Conservation (phyloP, 2,797 vertebrate genomes). For the Trachurus trachurus region DNA sequence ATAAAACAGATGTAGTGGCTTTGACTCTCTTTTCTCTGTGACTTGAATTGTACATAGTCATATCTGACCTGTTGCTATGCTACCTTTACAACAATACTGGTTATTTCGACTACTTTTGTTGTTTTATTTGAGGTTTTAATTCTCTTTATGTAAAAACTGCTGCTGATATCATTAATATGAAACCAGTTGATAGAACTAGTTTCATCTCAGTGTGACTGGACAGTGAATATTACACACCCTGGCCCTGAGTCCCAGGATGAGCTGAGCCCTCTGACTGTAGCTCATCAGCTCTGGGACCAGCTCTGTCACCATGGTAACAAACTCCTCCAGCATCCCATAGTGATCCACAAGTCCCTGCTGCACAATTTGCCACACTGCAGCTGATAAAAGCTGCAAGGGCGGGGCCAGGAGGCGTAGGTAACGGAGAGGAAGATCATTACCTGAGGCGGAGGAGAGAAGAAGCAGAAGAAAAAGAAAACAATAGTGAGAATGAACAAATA, state of each 20-base stretch:
- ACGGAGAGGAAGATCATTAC: constrained; percentile 75
- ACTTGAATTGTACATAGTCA: neutral
- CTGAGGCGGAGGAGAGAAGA: constrained; percentile 45
- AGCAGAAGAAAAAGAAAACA: neutral
- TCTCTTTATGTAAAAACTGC: neutral
- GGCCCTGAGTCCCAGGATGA: constrained; percentile 87
- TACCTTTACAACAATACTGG: neutral
- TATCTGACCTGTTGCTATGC: neutral
- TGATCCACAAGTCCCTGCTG: constrained; percentile 80
- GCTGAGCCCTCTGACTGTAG: constrained; percentile 87
- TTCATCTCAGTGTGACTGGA: neutral
- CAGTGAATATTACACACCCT: constrained; percentile 77
- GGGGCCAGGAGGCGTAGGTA: constrained; percentile 82
- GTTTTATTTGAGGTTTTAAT: neutral
- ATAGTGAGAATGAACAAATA: neutral
- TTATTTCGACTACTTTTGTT: neutral
- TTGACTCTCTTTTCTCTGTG: neutral
- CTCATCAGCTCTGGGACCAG: constrained; percentile 87
- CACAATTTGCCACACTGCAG: constrained; percentile 86
- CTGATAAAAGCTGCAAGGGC: constrained; percentile 83
- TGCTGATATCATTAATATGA: neutral
- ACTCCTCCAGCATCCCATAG: constrained; percentile 86
- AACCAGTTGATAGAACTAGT: neutral
- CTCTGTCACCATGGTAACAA: constrained; percentile 84
- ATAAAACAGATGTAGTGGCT: neutral